A percentile compares a stretch with the other conserved stretches of the same genome.
Evolutionary conservation across 2,113 vertebrate species (phyloP).

Genomic region (Melierax canorus): DNA sequence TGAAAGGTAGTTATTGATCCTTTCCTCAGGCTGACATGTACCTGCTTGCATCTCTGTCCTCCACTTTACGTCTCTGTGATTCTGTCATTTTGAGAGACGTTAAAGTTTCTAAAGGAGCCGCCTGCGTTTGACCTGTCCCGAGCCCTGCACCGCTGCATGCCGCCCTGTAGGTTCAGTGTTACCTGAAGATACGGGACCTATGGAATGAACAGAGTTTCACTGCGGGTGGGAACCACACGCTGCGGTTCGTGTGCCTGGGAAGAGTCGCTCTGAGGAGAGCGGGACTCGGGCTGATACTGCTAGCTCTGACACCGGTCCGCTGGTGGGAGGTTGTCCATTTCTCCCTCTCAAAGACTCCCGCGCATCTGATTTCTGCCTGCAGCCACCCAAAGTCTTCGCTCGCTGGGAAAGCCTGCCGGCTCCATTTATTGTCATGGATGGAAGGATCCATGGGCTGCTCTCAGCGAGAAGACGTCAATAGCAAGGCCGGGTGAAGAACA

Average conservation of each 20-base stretch:
- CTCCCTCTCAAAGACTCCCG: not conserved
- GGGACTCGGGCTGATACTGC: not conserved
- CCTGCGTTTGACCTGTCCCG: not conserved
- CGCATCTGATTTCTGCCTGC: not conserved
- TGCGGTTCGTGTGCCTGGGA: not conserved
- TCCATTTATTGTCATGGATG: not conserved
- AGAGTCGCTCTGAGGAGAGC: not conserved
- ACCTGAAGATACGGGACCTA: not conserved
- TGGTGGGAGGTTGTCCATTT: not conserved
- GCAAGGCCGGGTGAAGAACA: not conserved
- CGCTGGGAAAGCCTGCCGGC: not conserved
- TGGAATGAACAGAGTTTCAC: rapidly evolving
- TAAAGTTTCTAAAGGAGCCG: not conserved
- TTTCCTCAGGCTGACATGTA: not conserved
- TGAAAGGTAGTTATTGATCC: not conserved
- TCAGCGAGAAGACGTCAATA: not conserved
- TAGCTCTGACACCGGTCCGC: not conserved
- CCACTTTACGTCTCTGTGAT: not conserved
- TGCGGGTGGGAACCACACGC: not conserved
- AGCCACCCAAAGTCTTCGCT: not conserved
- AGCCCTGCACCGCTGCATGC: rapidly evolving
- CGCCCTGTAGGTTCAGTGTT: rapidly evolving
- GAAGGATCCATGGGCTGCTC: not conserved
- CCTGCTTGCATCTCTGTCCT: not conserved
- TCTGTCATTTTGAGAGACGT: not conserved